Evolutionary conservation across 2,888 invertebrate genomes (phyloP), one percentile per base, ranked within the genome.

Genomic region (Nezara viridula): DNA sequence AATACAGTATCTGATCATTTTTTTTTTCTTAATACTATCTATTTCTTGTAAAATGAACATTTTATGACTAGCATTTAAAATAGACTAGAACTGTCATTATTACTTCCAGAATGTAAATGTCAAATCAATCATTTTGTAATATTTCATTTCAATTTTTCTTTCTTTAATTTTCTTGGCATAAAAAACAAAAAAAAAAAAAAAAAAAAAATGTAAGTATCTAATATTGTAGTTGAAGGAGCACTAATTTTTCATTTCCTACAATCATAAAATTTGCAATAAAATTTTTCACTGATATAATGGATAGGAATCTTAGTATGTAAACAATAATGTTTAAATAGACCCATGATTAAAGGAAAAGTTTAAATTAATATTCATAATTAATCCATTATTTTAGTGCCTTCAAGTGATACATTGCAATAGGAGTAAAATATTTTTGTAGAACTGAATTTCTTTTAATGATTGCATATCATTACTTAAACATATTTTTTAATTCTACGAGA

Each of bases 351-450:
- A 73, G 44, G 5, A 81, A 81, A 81, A 81, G 4, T 24, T 81
- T 44, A 47, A 81, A 81, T 81, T 47, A 81, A 44, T 47, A 81
- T 81, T 81, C 81, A 81, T 44, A 44, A 77, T 88, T 88, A 55
- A 77, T 60, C 55, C 44, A 81, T 88, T 88, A 85, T 88, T 88
- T 88, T 88, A 88, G 88, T 88, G 88, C 88, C 88, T 88, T 88
- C 88, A 88, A 85, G 85, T 88, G 85, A 88, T 88, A 88, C 32
- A 88, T 88, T 88, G 88, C 88, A 88, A 85, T 88, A 88, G 88
- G 85, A 27, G 77, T 77, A 88, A 88, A 60, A 88, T 88, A 88
- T 88, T 88, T 88, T 88, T 88, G 88, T 88, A 88, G 85, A 47
- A 37, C 77, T 49, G 32, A 88, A 47, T 88, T 88, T 88, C 40